phyloP scores from a whole-genome alignment of 1,140 invertebrate genomes.

The Tenebrio molitor region DNA sequence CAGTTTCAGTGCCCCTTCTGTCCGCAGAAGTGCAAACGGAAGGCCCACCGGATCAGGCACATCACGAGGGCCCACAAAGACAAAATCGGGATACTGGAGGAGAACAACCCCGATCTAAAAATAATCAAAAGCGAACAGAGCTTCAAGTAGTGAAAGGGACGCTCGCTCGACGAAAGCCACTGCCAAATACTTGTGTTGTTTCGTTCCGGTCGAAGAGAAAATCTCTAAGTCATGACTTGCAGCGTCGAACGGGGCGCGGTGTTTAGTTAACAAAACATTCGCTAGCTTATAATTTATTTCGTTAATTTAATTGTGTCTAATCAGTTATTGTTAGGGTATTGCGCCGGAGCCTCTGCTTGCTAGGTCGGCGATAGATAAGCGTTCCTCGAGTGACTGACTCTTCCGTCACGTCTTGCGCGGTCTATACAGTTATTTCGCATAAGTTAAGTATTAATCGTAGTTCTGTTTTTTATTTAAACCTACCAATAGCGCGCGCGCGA shows the following conservation, averaged over 20 bases:
- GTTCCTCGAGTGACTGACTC: not conserved
- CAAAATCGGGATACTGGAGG: constrained; percentile 66
- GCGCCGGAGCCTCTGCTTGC: constrained; percentile 22
- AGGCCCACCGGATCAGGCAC: constrained; percentile 73
- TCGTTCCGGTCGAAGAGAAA: too few relatives aligned
- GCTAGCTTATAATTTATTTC: constrained; percentile 45
- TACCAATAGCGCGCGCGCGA: too few relatives aligned
- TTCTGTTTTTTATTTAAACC: constrained; percentile 20
- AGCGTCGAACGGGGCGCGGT: too few relatives aligned
- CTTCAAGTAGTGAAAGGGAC: not conserved
- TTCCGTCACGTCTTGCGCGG: not conserved
- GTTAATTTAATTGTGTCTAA: constrained; percentile 20
- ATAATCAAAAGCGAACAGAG: constrained; percentile 12
- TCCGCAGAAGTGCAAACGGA: constrained; percentile 73
- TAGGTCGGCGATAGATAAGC: constrained; percentile 19
- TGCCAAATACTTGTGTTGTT: constrained; percentile 16
- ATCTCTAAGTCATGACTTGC: constrained; percentile 16
- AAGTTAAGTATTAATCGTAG: constrained; percentile 36
- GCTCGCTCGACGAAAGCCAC: constrained; percentile 9
- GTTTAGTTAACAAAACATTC: too few relatives aligned
- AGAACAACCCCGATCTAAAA: constrained; percentile 63
- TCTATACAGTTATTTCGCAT: constrained; percentile 13
- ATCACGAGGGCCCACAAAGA: constrained; percentile 72
- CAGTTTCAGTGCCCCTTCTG: constrained; percentile 87
- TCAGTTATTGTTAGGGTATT: constrained; percentile 19